phyloP scores from a whole-genome alignment of 2,797 vertebrate genomes.

The Sebastes cheni region DNA sequence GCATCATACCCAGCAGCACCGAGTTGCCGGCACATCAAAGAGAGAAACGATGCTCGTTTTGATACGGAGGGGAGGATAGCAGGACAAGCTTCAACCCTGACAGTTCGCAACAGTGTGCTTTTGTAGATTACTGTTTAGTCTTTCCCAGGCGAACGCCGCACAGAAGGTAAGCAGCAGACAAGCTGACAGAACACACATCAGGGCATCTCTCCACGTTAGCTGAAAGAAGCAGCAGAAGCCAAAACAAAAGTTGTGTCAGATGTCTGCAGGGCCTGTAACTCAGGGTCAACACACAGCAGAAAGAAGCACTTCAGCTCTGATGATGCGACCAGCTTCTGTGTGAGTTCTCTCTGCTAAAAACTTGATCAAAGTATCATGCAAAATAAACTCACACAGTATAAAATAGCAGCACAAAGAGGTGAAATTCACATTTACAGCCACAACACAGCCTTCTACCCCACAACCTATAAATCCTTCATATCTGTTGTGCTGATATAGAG shows the following conservation, averaged over 20 bases:
- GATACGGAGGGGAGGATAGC: conserved; percentile 53
- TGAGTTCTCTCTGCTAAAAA: conserved; percentile 1
- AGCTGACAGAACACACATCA: conserved; percentile 57
- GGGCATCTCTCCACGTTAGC: conserved; percentile 28
- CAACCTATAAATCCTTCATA: not conserved
- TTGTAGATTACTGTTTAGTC: conserved; percentile 69
- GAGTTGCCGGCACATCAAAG: conserved; percentile 70
- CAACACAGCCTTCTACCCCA: not conserved
- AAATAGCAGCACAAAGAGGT: not conserved
- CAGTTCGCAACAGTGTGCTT: conserved; percentile 63
- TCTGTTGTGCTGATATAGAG: not conserved
- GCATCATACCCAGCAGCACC: conserved; percentile 56
- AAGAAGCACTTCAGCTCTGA: conserved; percentile 3
- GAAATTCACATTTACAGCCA: not conserved
- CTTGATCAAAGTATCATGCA: not conserved
- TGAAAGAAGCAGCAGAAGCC: conserved; percentile 29
- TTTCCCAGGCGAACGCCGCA: conserved; percentile 42
- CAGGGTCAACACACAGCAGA: conserved; percentile 21
- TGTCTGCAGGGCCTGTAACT: conserved; percentile 23
- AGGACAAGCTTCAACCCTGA: conserved; percentile 66
- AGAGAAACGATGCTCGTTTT: conserved; percentile 32
- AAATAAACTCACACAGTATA: not conserved
- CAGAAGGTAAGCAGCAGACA: conserved; percentile 41
- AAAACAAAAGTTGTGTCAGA: conserved; percentile 56
- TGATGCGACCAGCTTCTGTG: not conserved